A percentile compares a stretch with the other conserved stretches of the same genome.
phyloP scores from a whole-genome alignment of 2,888 invertebrate species.

The Ichneumoninae sp. region DNA sequence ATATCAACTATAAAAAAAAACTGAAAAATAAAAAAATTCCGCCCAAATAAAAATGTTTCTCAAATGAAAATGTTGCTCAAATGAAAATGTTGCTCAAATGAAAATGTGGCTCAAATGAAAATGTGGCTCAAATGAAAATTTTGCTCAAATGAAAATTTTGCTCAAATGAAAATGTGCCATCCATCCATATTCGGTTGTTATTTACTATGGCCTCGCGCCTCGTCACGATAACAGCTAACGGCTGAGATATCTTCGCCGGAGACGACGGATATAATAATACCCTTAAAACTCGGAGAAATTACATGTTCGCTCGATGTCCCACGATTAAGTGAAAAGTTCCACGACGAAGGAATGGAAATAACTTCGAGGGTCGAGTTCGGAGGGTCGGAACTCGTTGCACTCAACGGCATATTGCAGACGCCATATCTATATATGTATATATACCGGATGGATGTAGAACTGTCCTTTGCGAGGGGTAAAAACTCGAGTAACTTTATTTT shows the following conservation, averaged over 20 bases:
- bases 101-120: no score
- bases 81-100: no score
- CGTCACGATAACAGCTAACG: no score
- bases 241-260: no score
- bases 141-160: no score
- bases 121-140: no score
- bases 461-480: neutral
- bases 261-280: neutral
- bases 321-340: conserved; percentile 44
- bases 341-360: conserved; percentile 4
- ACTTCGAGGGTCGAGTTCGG: conserved; percentile 20
- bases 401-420: conserved; percentile 26
- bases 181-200: conserved; percentile 37
- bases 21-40: no score
- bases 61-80: no score
- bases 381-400: conserved; percentile 19
- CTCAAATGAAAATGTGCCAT: neutral
- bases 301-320: conserved; percentile 1
- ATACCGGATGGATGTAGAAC: neutral
- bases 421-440: neutral
- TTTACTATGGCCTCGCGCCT: conserved; percentile 35
- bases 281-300: conserved; percentile 15
- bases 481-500: neutral
- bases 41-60: no score
- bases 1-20: no score